These are phyloP conservation scores for Sarcoramphus papa DNA, from an alignment of 2,797 vertebrate species.

Conservation along the genomic window DNA sequence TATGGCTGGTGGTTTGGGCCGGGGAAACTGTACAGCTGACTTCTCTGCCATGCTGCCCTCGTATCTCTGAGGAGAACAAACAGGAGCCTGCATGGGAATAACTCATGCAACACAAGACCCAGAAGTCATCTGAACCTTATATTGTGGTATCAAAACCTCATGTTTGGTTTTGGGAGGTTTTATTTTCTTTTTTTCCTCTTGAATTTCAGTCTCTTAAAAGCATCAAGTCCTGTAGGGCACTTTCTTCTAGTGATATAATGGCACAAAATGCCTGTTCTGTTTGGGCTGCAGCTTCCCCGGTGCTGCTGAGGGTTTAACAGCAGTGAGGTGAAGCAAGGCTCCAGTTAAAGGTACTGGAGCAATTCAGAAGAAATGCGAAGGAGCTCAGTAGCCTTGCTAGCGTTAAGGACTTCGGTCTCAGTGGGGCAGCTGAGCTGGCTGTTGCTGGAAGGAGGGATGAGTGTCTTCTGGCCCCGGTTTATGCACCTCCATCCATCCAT, in stretches of 20 bases:
- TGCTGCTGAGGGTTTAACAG: neutral
- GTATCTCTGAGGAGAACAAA: too few relatives aligned
- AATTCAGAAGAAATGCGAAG: neutral
- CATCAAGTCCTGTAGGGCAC: neutral
- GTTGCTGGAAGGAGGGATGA: neutral
- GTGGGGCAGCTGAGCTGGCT: neutral
- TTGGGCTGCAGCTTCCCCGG: neutral
- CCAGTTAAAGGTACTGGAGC: neutral
- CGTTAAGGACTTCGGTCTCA: neutral
- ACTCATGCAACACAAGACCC: neutral
- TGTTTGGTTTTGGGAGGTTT: neutral
- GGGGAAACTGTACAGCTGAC: neutral
- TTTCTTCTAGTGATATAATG: neutral
- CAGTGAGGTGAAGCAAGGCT: neutral
- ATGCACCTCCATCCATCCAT: neutral
- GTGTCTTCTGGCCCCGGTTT: fast-evolving
- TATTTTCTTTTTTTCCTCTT: neutral
- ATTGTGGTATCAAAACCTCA: neutral
- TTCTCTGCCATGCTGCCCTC: neutral
- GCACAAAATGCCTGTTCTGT: neutral
- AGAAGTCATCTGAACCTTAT: neutral
- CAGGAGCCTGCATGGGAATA: neutral
- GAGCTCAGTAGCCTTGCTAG: neutral
- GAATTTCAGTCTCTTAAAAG: neutral
- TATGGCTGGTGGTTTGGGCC: neutral